Conservation (phyloP, 2,797 vertebrate species). For the Mormyrops boulengeri region DNA sequence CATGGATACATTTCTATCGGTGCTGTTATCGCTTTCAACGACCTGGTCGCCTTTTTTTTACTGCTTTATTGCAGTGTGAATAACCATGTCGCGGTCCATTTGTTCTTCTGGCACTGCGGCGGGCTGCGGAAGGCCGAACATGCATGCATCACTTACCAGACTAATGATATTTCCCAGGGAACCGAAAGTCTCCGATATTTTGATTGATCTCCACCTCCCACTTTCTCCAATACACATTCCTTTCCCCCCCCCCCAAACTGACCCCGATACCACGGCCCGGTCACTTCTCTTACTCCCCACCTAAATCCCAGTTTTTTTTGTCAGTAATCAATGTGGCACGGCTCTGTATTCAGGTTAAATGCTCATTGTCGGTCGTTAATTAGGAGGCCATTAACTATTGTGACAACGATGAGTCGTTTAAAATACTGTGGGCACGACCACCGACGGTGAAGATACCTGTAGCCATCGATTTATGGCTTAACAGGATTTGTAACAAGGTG, state of each 20-base stretch:
- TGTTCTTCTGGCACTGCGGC: not conserved
- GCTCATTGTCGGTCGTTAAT: not conserved
- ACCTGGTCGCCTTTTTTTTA: not conserved
- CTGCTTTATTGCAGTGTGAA: not conserved
- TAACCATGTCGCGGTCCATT: not conserved
- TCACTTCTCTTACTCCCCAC: not conserved
- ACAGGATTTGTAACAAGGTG: not conserved
- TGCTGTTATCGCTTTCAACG: not conserved
- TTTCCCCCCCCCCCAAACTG: not conserved
- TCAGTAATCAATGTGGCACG: not conserved
- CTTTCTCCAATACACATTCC: slow-evolving; percentile 21
- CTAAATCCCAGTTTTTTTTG: not conserved
- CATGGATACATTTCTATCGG: not conserved
- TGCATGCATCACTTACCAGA: not conserved
- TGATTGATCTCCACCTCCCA: slow-evolving; percentile 4
- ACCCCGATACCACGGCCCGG: not conserved
- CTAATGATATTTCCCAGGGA: slow-evolving; percentile 23
- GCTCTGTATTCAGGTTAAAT: slow-evolving; percentile 5
- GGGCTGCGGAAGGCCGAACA: not conserved
- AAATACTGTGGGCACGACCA: not conserved
- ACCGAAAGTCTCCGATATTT: slow-evolving; percentile 12
- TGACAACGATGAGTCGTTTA: not conserved
- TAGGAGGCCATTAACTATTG: slow-evolving; percentile 6
- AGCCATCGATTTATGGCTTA: slow-evolving; percentile 10
- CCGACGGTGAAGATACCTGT: not conserved